Percentiles rank a stretch among this genome's conserved stretches.
Conservation (phyloP, 1,140 invertebrate species). For the Holcopasites calliopsidis region DNA sequence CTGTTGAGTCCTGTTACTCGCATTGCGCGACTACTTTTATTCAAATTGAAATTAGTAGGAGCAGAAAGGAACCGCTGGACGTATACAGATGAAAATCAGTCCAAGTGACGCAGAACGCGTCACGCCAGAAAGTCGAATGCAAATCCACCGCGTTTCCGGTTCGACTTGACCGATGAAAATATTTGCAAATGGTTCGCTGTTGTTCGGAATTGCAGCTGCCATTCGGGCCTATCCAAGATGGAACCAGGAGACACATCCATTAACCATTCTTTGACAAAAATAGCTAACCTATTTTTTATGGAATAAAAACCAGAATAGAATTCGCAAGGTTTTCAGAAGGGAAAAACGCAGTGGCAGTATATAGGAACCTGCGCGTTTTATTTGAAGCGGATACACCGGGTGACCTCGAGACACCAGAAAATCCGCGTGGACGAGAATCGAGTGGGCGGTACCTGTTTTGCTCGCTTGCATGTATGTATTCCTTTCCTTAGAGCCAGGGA, state of each 20-base stretch:
- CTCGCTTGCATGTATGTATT: conserved; percentile 30
- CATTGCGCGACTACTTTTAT: conserved; percentile 23
- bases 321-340: conserved; percentile 15
- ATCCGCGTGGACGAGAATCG: conserved; percentile 60
- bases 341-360: conserved; percentile 12
- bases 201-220: not conserved
- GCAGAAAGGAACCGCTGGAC: not conserved
- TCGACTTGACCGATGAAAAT: not conserved
- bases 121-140: not conserved
- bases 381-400: conserved; percentile 60
- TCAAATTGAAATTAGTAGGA: not conserved
- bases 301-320: conserved; percentile 6
- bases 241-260: too few relatives aligned
- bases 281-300: not conserved
- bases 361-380: conserved; percentile 33
- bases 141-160: conserved; percentile 51
- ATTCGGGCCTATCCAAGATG: not conserved
- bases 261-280: not conserved
- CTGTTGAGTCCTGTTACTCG: conserved; percentile 26
- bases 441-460: conserved; percentile 66
- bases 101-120: not conserved
- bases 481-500: conserved; percentile 40
- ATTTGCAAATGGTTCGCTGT: not conserved
- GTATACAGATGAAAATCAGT: too few relatives aligned
- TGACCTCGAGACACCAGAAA: conserved; percentile 69